Base-by-base conservation (phyloP, 2,797 vertebrate genomes). In the Crenichthys baileyi region DNA sequence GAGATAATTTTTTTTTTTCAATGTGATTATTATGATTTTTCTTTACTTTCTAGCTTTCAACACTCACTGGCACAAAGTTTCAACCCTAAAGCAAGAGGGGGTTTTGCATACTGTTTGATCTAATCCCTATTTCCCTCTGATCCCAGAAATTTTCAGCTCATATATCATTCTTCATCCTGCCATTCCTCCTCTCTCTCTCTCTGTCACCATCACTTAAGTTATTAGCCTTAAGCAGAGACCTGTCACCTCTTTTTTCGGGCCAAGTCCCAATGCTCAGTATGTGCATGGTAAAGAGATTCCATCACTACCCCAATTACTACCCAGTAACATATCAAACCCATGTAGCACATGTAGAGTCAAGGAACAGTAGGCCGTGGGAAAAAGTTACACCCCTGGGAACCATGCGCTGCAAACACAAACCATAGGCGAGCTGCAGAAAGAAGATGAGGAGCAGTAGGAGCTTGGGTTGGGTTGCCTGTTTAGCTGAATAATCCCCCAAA, bases 361-460 rank as follows among this genome's bases (percentile, higher is more conserved):
- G 44, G 51, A 55, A 7, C 16, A 20, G 7, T 71, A 36, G 18
- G 76, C 20, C 0, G 29, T 55, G 83, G 88, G 86, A 78, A 87
- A 87, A 84, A 3, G 41, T 46, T 18, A 44, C 77, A 50, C 85
- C 80, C 83, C 63, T 72, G 86, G 84, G 87, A 88, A 70, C 72
- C 11, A 22, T 79, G 81, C 78, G 84, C 83, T 70, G 79, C 85
- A 70, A 90, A 89, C 85, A 85, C 74, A 80, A 85, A 80, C 91
- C 76, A 70, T 74, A 56, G 78, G 78, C 46, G 18, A 79, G 74
- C 87, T 56, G 77, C 90, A 77, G 82, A 81, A 56, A 79, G 58
- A 73, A 87, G 89, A 88, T 88, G 90, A 86, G 68, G 36, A 87
- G 78, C 86, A 81, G 83, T 81, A 0, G 74, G 85, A 83, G 83